A percentile compares a stretch with the other conserved stretches of the same genome.
These are phyloP conservation scores for Torymus auratus DNA, from an alignment of 2,888 invertebrate genomes.

Conservation along the genomic window DNA sequence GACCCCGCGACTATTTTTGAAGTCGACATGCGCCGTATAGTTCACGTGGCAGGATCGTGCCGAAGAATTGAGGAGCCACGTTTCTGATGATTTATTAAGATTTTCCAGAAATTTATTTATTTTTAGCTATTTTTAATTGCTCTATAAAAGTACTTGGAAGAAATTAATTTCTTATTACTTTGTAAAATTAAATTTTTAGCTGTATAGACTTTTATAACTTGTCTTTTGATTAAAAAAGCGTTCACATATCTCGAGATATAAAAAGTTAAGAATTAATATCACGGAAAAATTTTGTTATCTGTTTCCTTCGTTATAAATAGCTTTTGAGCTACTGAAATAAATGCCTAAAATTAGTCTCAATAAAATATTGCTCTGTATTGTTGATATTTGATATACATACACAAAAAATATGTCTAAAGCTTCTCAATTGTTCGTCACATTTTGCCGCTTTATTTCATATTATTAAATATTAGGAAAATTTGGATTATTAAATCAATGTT, in stretches of 20 bases:
- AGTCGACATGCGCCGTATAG: constrained; percentile 24
- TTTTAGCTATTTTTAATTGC: neutral
- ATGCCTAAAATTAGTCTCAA: neutral
- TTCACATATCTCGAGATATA: no score
- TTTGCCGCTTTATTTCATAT: no score
- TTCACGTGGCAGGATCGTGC: constrained; percentile 23
- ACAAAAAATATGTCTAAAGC: neutral
- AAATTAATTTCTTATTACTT: neutral
- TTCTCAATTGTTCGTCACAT: no score
- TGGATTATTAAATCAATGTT: no score
- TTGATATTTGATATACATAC: constrained; percentile 1
- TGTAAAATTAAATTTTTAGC: neutral
- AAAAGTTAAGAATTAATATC: no score
- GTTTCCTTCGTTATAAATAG: neutral
- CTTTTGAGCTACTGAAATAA: neutral
- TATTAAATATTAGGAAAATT: no score
- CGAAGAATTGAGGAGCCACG: neutral
- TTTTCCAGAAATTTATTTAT: neutral
- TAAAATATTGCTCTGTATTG: neutral
- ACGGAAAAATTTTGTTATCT: neutral
- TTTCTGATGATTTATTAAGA: no score
- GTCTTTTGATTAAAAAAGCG: no score
- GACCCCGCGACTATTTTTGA: constrained; percentile 55
- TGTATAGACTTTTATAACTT: neutral
- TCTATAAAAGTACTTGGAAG: neutral